These are phyloP conservation scores for Myopa testacea DNA, from an alignment of 2,888 invertebrate genomes.

Conservation along the genomic window DNA sequence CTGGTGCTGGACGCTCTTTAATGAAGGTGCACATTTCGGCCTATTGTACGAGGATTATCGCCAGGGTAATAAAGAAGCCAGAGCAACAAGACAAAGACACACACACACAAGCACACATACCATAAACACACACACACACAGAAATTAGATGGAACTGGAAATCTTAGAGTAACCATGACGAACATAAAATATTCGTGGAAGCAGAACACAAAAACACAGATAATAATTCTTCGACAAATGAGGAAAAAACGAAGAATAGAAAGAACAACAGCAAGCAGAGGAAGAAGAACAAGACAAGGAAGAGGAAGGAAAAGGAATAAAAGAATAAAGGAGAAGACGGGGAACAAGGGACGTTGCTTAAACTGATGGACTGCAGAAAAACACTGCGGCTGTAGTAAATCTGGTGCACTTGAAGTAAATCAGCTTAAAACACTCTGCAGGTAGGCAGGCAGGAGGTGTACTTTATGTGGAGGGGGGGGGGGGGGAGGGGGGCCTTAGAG, in stretches of 20 bases:
- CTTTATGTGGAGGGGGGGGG: background rate
- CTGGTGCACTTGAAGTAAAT: slow-evolving; percentile 5
- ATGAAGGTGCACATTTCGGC: slow-evolving; percentile 10
- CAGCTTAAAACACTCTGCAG: background rate
- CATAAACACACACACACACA: background rate
- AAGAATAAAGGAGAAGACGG: background rate
- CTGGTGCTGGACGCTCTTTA: background rate
- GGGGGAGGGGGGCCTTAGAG: background rate
- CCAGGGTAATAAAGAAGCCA: slow-evolving; percentile 19
- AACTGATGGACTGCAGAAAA: slow-evolving; percentile 3
- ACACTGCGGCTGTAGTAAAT: slow-evolving; percentile 15
- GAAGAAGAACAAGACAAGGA: background rate
- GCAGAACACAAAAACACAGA: background rate
- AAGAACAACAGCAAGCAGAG: background rate
- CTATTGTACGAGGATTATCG: slow-evolving; percentile 34
- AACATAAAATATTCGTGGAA: background rate
- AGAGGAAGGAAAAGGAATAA: background rate
- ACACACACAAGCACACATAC: background rate
- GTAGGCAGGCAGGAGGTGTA: background rate
- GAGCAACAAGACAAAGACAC: background rate
- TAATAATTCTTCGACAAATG: no score
- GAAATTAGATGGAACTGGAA: background rate
- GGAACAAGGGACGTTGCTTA: no score
- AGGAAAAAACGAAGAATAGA: no score
- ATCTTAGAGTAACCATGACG: slow-evolving; percentile 18